Conservation (phyloP, 2,888 invertebrate species). For the Tenodera sinensis region DNA sequence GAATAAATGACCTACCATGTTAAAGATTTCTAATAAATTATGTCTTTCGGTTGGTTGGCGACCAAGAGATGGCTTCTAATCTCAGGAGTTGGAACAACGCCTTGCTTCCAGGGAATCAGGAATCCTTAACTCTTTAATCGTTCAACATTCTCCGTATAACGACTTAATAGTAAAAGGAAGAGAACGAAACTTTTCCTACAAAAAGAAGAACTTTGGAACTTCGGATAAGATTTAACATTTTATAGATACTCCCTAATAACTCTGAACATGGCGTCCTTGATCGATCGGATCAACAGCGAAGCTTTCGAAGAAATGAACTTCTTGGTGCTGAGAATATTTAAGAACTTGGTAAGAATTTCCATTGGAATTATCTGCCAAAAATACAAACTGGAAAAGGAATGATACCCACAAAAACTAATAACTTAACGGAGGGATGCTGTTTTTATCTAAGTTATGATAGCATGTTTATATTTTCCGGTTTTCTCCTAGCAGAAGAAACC, state of each 20-base stretch:
- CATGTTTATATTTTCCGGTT: too few species aligned
- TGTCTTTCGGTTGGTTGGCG: slow-evolving; percentile 8
- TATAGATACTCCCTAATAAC: not conserved
- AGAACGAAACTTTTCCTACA: not conserved
- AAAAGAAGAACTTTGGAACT: not conserved
- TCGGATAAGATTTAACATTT: not conserved
- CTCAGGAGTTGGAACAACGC: not conserved
- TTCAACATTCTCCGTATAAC: not conserved
- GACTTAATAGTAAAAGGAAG: not conserved
- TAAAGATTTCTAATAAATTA: slow-evolving; percentile 18
- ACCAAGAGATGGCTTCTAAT: not conserved
- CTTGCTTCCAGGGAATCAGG: not conserved
- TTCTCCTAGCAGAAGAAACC: too few species aligned
- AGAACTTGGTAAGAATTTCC: not conserved
- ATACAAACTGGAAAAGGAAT: not conserved
- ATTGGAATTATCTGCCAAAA: not conserved
- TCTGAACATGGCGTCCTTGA: not conserved
- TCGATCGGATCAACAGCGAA: not conserved
- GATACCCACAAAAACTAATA: not conserved
- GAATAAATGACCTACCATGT: slow-evolving; percentile 12
- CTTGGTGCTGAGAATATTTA: not conserved
- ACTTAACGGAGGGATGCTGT: too few species aligned
- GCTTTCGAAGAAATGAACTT: not conserved
- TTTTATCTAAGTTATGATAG: too few species aligned
- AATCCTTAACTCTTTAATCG: not conserved